Evolutionary conservation across 2,888 invertebrate species (phyloP).

Genomic region (Tetramorium bicarinatum): DNA sequence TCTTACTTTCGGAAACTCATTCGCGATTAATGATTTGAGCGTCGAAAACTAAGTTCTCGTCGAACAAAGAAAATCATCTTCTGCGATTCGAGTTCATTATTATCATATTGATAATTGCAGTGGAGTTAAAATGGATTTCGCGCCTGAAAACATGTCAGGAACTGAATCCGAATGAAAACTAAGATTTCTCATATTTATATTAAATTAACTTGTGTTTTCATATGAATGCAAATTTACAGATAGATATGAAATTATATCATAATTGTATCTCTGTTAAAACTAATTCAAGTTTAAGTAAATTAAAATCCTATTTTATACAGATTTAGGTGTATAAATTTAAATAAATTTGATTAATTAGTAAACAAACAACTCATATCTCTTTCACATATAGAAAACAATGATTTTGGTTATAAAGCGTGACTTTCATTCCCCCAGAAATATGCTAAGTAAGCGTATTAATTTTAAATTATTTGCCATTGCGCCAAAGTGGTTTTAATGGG

Average conservation of each 20-base stretch:
- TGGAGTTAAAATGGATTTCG: constrained; percentile 1
- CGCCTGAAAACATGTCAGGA: neutral
- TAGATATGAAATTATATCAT: neutral
- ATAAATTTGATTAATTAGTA: neutral
- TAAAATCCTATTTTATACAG: constrained; percentile 6
- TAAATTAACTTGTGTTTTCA: constrained; percentile 3
- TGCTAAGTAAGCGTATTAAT: constrained; percentile 29
- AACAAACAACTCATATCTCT: neutral
- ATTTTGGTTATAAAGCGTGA: constrained; percentile 1
- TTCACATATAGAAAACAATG: constrained; percentile 5
- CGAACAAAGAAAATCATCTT: constrained; percentile 35
- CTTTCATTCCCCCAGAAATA: constrained; percentile 20
- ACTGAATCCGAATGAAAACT: neutral
- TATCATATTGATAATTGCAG: constrained; percentile 34
- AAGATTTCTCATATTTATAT: constrained; percentile 8
- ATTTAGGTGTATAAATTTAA: constrained; percentile 12
- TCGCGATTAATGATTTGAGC: constrained; percentile 33
- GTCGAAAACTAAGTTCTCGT: constrained; percentile 17
- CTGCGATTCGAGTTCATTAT: constrained; percentile 13
- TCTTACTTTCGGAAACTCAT: constrained; percentile 9
- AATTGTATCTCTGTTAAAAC: neutral
- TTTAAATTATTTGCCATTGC: constrained; percentile 21
- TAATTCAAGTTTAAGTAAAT: neutral
- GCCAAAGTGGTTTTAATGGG: constrained; percentile 31
- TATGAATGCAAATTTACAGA: constrained; percentile 4